These are phyloP conservation scores for Phoenicopterus ruber DNA, from an alignment of 2,113 vertebrate species.

Conservation along the genomic window DNA sequence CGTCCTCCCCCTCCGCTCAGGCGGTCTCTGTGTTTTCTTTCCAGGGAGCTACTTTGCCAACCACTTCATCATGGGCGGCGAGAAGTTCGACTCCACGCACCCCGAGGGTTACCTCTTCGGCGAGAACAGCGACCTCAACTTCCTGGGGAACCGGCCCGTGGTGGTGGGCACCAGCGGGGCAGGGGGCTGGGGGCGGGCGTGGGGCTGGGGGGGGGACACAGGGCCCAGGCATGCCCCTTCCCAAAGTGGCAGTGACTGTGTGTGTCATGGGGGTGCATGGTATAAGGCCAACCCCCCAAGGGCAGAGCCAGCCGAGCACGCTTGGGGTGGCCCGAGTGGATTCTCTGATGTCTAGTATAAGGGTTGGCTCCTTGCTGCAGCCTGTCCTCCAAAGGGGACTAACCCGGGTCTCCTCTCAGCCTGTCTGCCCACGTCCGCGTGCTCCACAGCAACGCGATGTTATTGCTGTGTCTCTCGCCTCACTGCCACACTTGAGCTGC, in stretches of 20 bases:
- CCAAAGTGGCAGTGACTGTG: accelerated
- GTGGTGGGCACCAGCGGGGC: conserved; percentile 69
- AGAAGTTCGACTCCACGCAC: conserved; percentile 97
- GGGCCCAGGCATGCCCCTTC: accelerated
- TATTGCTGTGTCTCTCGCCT: accelerated
- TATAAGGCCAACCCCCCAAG: not conserved
- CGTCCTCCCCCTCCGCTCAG: not conserved
- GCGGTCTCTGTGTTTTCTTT: not conserved
- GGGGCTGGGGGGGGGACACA: accelerated
- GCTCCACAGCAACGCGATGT: accelerated
- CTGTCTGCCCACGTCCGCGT: accelerated
- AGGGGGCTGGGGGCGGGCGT: too few relatives aligned
- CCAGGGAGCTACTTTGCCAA: conserved; percentile 96
- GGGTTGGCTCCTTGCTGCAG: not conserved
- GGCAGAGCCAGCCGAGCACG: not conserved
- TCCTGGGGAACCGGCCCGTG: conserved; percentile 94
- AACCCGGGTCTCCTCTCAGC: not conserved
- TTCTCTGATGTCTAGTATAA: not conserved
- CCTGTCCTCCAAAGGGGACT: accelerated
- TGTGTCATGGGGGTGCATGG: accelerated
- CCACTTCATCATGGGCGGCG: conserved; percentile 99
- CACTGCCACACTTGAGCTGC: not conserved
- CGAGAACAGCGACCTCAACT: conserved; percentile 98
- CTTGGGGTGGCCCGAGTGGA: not conserved
- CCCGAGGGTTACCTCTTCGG: conserved; percentile 98